Percentiles rank a stretch among this genome's conserved stretches.
These are phyloP conservation scores for Urocitellus parryii DNA, from an alignment of 2,113 vertebrate genomes.

Conservation along the genomic window DNA sequence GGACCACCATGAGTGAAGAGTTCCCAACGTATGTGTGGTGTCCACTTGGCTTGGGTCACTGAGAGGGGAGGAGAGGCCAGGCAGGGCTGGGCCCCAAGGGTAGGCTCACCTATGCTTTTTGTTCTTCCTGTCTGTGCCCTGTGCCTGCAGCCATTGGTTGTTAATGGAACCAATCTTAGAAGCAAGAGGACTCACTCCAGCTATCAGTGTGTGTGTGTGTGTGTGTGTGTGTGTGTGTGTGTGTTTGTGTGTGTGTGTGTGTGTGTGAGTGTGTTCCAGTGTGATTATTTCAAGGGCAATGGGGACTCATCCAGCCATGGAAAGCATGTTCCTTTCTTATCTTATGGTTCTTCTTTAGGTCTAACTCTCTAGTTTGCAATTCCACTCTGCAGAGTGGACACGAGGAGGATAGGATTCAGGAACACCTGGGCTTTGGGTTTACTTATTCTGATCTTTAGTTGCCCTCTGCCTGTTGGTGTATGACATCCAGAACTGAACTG, in stretches of 20 bases:
- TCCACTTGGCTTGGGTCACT: background rate
- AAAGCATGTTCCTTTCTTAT: background rate
- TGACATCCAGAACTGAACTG: background rate
- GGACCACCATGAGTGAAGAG: background rate
- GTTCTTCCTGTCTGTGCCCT: background rate
- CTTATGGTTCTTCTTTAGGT: background rate
- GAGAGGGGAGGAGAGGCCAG: background rate
- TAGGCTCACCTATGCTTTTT: background rate
- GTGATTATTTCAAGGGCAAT: background rate
- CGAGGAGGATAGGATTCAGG: background rate
- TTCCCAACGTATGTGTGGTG: background rate
- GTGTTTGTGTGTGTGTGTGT: too few species aligned
- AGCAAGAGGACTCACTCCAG: background rate
- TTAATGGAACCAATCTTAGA: background rate
- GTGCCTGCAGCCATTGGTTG: background rate
- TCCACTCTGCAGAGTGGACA: background rate
- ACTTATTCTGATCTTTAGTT: background rate
- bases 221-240: too few species aligned
- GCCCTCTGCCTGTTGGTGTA: background rate
- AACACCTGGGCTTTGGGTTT: background rate
- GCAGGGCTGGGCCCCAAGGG: background rate
- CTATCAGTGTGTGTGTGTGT: background rate
- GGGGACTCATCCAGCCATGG: background rate
- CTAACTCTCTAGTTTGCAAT: background rate
- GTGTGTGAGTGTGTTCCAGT: background rate